Evolutionary conservation across 2,797 vertebrate species (phyloP).

Genomic region (Alcedo quadribrachys): DNA sequence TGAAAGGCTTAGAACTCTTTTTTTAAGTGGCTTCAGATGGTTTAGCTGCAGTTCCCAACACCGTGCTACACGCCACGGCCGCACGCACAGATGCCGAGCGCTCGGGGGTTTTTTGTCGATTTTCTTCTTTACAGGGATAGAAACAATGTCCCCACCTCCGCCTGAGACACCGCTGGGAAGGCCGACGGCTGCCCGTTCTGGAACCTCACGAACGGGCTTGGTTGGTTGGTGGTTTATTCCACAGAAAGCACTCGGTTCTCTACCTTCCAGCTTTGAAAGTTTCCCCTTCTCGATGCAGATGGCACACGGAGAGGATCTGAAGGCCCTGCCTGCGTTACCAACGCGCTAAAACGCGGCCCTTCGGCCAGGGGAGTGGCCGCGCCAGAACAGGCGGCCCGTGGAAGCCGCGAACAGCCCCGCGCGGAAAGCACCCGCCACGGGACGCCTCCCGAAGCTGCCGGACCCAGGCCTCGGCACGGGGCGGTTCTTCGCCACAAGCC

Average conservation of each 20-base stretch:
- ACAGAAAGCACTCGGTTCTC: not conserved
- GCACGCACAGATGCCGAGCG: rapidly evolving
- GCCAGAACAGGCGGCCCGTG: no score
- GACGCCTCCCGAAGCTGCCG: no score
- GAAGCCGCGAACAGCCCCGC: no score
- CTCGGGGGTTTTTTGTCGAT: no score
- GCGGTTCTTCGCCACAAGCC: no score
- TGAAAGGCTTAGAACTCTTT: not conserved
- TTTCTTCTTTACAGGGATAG: not conserved
- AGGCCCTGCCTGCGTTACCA: rapidly evolving
- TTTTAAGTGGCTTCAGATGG: not conserved
- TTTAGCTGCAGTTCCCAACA: not conserved
- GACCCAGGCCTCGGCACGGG: no score
- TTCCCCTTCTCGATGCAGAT: not conserved
- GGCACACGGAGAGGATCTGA: not conserved
- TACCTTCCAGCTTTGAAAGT: not conserved
- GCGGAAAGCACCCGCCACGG: no score
- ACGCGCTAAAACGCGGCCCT: no score
- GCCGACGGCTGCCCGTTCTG: not conserved
- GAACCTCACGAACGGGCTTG: not conserved
- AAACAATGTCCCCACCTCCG: not conserved
- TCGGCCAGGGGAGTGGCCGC: no score
- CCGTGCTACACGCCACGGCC: rapidly evolving
- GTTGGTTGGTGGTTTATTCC: not conserved
- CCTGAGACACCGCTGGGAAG: not conserved